Evolutionary conservation across 2,888 invertebrate genomes (phyloP), one percentile per base, ranked within the genome.

Genomic region (Minunthozetes semirufus): DNA sequence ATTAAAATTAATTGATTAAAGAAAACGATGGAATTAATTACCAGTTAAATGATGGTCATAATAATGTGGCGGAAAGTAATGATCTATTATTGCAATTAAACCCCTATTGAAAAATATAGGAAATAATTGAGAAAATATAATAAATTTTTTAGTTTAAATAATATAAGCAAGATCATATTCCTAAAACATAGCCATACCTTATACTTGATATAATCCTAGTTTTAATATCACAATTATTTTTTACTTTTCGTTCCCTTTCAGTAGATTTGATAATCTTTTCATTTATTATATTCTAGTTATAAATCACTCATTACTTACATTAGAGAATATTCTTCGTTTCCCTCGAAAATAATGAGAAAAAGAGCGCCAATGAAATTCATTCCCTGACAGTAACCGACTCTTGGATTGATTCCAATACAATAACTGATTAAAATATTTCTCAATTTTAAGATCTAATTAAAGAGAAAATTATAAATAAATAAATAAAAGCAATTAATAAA

Each of bases 291-390:
- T 33, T 33, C n/a, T n/a, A n/a, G n/a, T n/a, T n/a, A n/a, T n/a
- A n/a, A n/a, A n/a, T 27, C 27, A 29, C n/a, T 11, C 46, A 15
- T 46, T 46, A 50, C 33, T 59, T 8, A 74, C 74, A 53, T 74
- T 19, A 74, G 27, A 9, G 74, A 50, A 29, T 74, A 27, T 56
- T 66, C 53, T 74, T 74, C 70, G 19, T 70, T 74, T 8, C 70
- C 74, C 0, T 74, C 50, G 42, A 74, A 74, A 5, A 74, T 42
- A 29, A 74, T 50, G 2, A 74, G 19, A 46, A 74, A 38, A 5
- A 74, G 33, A 50, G 74, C 74, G 33, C 53, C 74, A 22, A 74
- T 70, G 25, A 74, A 74, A 53, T 74, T 74, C 74, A 74, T 74
- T 70, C 68, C 68, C 68, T 74, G 74, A 68, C 74, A 74, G 19